Evolutionary conservation across 2,797 vertebrate species (phyloP), one percentile per base, ranked within the genome.

Genomic region (Uromys caudimaculatus): DNA sequence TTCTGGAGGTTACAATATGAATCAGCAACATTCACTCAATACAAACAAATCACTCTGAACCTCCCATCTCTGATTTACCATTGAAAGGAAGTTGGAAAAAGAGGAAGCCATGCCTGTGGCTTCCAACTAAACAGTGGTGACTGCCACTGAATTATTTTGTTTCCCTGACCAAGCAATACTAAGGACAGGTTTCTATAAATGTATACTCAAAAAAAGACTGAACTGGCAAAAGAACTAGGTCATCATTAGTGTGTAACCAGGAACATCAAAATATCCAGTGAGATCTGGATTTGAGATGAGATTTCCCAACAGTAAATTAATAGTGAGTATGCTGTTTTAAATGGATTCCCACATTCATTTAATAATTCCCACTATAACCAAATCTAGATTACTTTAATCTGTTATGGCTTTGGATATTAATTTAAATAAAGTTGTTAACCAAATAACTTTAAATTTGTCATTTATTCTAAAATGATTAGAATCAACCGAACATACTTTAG

Each of bases 331-430:
- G 4, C 6, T 79, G 67, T 91, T 81, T 76, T 92, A 52, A 89
- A 50, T 75, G 38, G 56, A 84, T 11, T 47, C 27, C 8, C 19
- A 89, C 54, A 77, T 85, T 32, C 89, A 50, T 62, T 56, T 41
- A 69, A 54, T 71, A 73, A 73, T 62, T 83, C 83, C 32, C 75
- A 92, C 54, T 35, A 89, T 35, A 19, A 38, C 32, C 27, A 91
- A 93, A 93, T 54, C 73, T 76, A 89, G 10, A 92, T 90, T 56
- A 64, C 27, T 50, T 94, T 76, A 82, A 60, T 92, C 7, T 62
- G 76, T 47, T 79, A 38, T 81, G 21, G 29, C 79, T 88, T 21
- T 54, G 4, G 38, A 38, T 16, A n/a, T 90, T 11, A 81, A 93
- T 82, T 91, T 52, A 88, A 94, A 64, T 84, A 90, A 54, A 47